Evolutionary conservation across 2,113 vertebrate species (phyloP), one percentile per base, ranked within the genome.

Genomic region (Heloderma charlesbogerti): DNA sequence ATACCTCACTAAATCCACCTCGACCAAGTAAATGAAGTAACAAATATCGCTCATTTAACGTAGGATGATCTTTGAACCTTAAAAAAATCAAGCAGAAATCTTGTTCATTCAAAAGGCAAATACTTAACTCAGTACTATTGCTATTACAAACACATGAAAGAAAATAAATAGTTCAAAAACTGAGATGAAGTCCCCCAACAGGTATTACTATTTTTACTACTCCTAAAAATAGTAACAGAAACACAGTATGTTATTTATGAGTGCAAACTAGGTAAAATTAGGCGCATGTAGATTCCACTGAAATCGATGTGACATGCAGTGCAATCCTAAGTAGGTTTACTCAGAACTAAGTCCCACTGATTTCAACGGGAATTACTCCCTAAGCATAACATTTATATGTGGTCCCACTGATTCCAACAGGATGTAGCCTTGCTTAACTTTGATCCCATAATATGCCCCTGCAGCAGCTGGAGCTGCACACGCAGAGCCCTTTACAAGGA

Each of bases 1-100:
- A 99, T 85, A 99, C 99, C 98, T 99, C 99, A 98, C 99, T 99
- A 96, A 99, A 99, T 94, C 99, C 99, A 91, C 99, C 99, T 98
- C 99, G 97, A 91, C 99, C 99, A 88, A 99, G 98, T 94, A 99
- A 98, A 97, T 99, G 98, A 90, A 99, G 98, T 94, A 99, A 98
- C 96, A 99, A 98, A 96, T 99, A 99, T 83, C 99, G 97, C 92
- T 99, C 99, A 95, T 99, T 99, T 97, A 99, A 95, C 0, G 99
- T 99, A 91, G 99, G 99, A 90, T 99, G 99, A 97, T 99, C 99
- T 98, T 99, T 99, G 96, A 99, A 99, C 97, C 99, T 99, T 79
- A 34, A 94, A 90, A 92, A 69, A 92, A 90, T 20, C 13, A 83
- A 89, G 67, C 90, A 84, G 27, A 16, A 89, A 45, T 0, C 16